These are phyloP conservation scores for Chelonia mydas DNA, from an alignment of 2,797 vertebrate genomes.

Conservation along the genomic window DNA sequence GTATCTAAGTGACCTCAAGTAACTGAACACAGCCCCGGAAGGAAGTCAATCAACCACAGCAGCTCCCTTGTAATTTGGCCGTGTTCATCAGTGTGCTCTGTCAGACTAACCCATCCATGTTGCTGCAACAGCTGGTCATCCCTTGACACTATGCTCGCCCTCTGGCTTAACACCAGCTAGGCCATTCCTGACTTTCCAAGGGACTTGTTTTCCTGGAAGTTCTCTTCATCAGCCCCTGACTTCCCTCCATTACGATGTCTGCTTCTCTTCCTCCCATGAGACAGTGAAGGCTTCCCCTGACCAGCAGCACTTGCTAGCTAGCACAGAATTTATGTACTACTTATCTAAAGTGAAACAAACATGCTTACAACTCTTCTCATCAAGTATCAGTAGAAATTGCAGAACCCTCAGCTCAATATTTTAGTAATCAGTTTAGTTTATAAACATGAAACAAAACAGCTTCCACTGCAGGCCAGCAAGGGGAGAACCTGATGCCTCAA, in stretches of 20 bases:
- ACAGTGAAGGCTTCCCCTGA: background rate
- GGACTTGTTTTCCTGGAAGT: background rate
- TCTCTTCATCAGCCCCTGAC: background rate
- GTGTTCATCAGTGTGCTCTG: background rate
- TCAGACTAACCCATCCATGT: background rate
- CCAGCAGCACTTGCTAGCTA: background rate
- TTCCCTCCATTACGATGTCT: background rate
- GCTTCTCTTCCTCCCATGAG: background rate
- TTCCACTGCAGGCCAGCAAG: background rate
- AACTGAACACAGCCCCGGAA: background rate
- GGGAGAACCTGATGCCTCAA: background rate
- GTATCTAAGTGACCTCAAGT: background rate
- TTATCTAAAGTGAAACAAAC: constrained; percentile 10
- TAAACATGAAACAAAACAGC: background rate
- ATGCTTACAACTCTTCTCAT: background rate
- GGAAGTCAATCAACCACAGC: background rate
- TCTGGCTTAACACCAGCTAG: background rate
- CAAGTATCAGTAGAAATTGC: background rate
- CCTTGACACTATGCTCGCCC: background rate
- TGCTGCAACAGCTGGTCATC: background rate
- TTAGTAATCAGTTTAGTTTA: background rate
- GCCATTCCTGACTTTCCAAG: too few species aligned
- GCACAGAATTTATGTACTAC: accelerated
- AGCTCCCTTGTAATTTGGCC: background rate
- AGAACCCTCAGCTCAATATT: background rate